A percentile compares a stretch with the other conserved stretches of the same genome.
Evolutionary conservation across 1,140 invertebrate genomes (phyloP).

Genomic region (Bombus vancouverensis): DNA sequence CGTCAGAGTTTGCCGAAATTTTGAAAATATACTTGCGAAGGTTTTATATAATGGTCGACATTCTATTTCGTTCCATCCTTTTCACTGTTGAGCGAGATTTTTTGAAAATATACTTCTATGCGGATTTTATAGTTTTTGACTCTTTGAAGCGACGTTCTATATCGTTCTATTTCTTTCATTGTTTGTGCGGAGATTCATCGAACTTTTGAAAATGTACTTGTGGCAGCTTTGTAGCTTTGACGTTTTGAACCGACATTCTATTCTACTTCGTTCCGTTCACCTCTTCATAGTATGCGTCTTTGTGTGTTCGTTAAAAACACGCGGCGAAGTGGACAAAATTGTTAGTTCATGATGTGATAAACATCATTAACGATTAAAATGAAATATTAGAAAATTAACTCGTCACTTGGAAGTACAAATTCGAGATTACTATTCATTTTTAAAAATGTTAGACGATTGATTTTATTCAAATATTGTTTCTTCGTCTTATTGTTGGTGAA

Average conservation of each 20-base stretch:
- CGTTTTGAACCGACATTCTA: too few species aligned
- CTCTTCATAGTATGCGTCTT: too few species aligned
- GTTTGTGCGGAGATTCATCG: background rate
- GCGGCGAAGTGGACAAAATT: too few species aligned
- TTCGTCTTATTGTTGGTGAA: background rate
- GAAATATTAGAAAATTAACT: too few species aligned
- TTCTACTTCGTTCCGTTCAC: too few species aligned
- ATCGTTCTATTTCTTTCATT: background rate
- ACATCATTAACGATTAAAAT: too few species aligned
- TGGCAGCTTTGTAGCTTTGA: too few species aligned
- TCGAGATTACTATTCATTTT: too few species aligned
- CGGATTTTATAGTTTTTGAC: background rate
- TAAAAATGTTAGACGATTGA: background rate
- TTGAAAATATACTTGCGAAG: background rate
- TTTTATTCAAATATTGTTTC: background rate
- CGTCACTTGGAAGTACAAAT: too few species aligned
- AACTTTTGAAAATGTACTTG: background rate
- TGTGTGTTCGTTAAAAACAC: too few species aligned
- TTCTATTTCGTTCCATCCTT: background rate
- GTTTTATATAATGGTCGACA: background rate
- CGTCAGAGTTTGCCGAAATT: too few species aligned
- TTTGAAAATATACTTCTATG: background rate
- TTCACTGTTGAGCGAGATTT: background rate
- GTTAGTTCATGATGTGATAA: too few species aligned
- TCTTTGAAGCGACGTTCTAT: background rate